Evolutionary conservation across 1,140 invertebrate genomes (phyloP), one percentile per base, ranked within the genome.

Genomic region (Neodiprion pinetum): DNA sequence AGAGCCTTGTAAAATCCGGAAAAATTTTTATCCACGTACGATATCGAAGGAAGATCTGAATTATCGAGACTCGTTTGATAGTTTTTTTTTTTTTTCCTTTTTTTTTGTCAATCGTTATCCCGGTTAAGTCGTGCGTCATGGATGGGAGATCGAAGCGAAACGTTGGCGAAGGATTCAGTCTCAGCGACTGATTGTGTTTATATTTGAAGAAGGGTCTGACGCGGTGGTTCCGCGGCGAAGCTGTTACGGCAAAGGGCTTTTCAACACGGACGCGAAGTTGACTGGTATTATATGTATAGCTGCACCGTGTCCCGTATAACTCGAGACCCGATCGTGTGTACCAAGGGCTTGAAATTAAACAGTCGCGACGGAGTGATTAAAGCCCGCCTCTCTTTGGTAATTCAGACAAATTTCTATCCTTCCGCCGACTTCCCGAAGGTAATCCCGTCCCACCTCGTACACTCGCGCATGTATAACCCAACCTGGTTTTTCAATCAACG

Each of bases 281-380:
- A 40, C 28, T 40, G 28, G 28, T 40, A 40, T 40, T 40, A 21
- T 0, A 9, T 1, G 28, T 28, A 40, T 5, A 40, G 28, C 28
- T 40, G 28, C 28, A 40, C 28, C 28, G 28, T 40, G 28, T 40
- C 28, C 1, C 28, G 28, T 40, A 5, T 40, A 40, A 40, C 28
- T 40, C 28, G 28, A 40, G 28, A 40, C 1, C 28, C 28, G 28
- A 40, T 40, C 28, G 28, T 40, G 28, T 40, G 28, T 40, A 40
- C 53, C 11, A 61, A 7, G 11, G n/a, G 53, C 53, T 61, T 12
- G n/a, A 61, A 61, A 61, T 61, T 17, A 61, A 61, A 61, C n/a
- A 61, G 53, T 61, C 53, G 53, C 53, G 53, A 61, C 53, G 28
- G 53, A 61, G 3, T 61, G 53, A 61, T 61, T 61, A 61, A 61